These are phyloP conservation scores for Petrocephalus sullivani DNA, from an alignment of 2,797 vertebrate species.

Conservation along the genomic window DNA sequence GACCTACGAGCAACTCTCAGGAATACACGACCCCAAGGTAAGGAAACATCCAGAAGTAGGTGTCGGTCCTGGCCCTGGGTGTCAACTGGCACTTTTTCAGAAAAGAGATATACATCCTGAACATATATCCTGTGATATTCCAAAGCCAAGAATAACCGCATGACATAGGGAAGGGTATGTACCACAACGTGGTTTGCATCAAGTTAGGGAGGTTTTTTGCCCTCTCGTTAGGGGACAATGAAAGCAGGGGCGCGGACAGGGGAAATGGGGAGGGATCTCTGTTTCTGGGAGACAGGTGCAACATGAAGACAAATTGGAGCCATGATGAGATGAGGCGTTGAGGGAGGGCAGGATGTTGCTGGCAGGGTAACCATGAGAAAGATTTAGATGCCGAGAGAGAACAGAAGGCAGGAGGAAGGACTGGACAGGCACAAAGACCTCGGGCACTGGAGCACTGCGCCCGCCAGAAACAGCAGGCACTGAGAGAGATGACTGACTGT, in stretches of 20 bases:
- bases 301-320: background rate
- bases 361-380: background rate
- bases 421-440: background rate
- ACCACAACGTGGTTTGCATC: background rate
- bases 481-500: background rate
- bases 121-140: background rate
- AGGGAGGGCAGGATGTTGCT: background rate
- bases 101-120: background rate
- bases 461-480: background rate
- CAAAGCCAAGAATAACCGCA: background rate
- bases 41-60: background rate
- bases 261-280: background rate
- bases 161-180: background rate
- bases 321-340: background rate
- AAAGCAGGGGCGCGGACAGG: background rate
- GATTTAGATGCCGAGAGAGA: background rate
- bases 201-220: background rate
- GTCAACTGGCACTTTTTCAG: background rate
- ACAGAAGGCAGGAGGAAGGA: background rate
- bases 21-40: constrained; percentile 98
- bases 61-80: background rate
- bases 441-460: background rate
- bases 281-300: background rate
- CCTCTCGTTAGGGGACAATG: background rate
- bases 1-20: constrained; percentile 94